Evolutionary conservation across 2,888 invertebrate genomes (phyloP), one percentile per base, ranked within the genome.

Genomic region (Timema podura): DNA sequence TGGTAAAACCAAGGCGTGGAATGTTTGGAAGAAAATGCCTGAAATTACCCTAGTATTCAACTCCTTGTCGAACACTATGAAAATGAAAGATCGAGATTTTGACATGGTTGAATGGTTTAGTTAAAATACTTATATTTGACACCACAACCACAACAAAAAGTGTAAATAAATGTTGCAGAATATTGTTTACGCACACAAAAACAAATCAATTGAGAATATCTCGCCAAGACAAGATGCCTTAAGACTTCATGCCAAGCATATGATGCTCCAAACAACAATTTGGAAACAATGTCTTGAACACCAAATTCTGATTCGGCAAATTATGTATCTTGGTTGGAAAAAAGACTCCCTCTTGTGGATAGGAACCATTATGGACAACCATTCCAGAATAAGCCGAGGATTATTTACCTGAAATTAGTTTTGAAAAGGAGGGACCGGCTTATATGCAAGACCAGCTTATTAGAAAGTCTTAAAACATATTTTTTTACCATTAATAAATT

Each of bases 31-130:
- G 45, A 44, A 13, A 61, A 45, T 61, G 16, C 61, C 61, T 45
- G 61, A 61, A 11, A 61, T 0, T 61, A 61, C 61, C 13, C 44
- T 30, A 61, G 61, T 61, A 16, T 30, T 61, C 61, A 61, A 30
- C 61, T 3, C 5, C 61, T 61, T 15, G 59, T 61, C 30, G 13
- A 61, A 6, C 7, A 44, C 44, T 30, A 61, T 61, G 44, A 30
- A 61, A 61, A 61, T 3, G 5, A 0, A 61, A 5, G 61, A 61
- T 0, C 1, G 30, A 61, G 44, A 16, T 30, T 61, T 61, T 13
- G 13, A 5, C 61, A 61, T 61, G 7, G 30, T 61, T 30, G 6
- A 8, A 61, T 61, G 61, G 61, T 61, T 16, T 13, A 61, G 11
- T 9, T 44, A 44, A 44, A 30, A 44, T n/a, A n/a, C n/a, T n/a